These are phyloP conservation scores for Halictus quadricinctus DNA, from an alignment of 2,888 invertebrate species.

Conservation along the genomic window DNA sequence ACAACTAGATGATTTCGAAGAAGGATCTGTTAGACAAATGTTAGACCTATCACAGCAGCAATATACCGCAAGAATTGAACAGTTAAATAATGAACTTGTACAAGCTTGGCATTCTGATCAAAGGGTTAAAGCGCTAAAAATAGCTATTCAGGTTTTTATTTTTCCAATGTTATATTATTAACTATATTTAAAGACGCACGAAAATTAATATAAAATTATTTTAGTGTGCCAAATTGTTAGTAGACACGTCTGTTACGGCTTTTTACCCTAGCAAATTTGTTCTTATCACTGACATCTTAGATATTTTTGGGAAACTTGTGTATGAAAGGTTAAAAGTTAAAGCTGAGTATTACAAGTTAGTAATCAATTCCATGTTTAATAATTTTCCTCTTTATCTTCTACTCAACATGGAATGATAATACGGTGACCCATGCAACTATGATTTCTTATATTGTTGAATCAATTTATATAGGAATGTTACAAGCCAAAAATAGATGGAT, in stretches of 20 bases:
- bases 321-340: constrained; percentile 92
- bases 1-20: constrained; percentile 97
- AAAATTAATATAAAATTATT: constrained; percentile 62
- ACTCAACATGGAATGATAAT: not conserved
- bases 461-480: not conserved
- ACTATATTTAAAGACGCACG: not conserved
- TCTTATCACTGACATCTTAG: constrained; percentile 96
- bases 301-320: constrained; percentile 96
- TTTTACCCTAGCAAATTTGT: constrained; percentile 99
- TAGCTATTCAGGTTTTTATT: constrained; percentile 90
- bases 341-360: constrained; percentile 86
- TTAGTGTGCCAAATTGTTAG: constrained; percentile 95
- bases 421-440: not conserved
- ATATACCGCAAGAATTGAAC: constrained; percentile 93
- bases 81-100: constrained; percentile 95
- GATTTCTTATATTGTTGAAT: not conserved
- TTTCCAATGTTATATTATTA: not conserved
- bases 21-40: constrained; percentile 92
- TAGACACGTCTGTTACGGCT: constrained; percentile 93
- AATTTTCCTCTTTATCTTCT: not conserved
- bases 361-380: constrained; percentile 46
- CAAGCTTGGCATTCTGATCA: constrained; percentile 97
- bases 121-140: constrained; percentile 96
- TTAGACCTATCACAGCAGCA: constrained; percentile 96
- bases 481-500: not conserved